Conservation (phyloP, 2,888 invertebrate species). For the Archips xylosteana region DNA sequence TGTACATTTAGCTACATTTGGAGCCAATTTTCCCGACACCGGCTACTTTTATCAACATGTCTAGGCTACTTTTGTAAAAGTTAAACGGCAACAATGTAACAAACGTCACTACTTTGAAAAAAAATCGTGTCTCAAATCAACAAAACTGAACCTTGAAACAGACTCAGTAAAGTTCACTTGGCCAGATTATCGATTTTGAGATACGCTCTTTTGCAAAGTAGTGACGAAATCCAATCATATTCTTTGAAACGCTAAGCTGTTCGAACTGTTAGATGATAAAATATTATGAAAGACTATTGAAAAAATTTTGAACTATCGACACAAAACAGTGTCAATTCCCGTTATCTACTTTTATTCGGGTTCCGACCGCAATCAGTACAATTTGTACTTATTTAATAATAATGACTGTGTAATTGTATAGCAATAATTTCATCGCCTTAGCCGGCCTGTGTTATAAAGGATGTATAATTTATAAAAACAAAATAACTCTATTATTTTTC, state of each 20-base stretch:
- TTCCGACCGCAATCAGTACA: not conserved
- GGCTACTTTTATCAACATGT: too few species aligned
- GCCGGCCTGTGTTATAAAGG: slow-evolving; percentile 62
- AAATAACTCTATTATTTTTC: too few species aligned
- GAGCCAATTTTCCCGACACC: too few species aligned
- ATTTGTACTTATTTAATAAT: slow-evolving; percentile 31
- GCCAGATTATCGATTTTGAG: too few species aligned
- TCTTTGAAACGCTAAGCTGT: not conserved
- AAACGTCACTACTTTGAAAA: too few species aligned
- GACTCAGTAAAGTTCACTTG: too few species aligned
- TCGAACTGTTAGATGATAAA: not conserved
- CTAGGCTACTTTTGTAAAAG: too few species aligned
- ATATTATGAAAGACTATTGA: not conserved
- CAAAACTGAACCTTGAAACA: too few species aligned
- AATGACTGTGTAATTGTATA: slow-evolving; percentile 53
- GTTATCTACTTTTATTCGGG: not conserved
- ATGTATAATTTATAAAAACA: not conserved
- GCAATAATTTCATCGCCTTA: slow-evolving; percentile 77
- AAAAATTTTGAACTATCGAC: not conserved
- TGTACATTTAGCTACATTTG: too few species aligned
- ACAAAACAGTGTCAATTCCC: not conserved
- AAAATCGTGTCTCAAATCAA: too few species aligned
- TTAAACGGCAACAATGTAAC: too few species aligned
- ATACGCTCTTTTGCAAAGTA: too few species aligned
- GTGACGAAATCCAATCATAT: not conserved